phyloP scores from a whole-genome alignment of 2,888 invertebrate species.

The Orthosia cruda region DNA sequence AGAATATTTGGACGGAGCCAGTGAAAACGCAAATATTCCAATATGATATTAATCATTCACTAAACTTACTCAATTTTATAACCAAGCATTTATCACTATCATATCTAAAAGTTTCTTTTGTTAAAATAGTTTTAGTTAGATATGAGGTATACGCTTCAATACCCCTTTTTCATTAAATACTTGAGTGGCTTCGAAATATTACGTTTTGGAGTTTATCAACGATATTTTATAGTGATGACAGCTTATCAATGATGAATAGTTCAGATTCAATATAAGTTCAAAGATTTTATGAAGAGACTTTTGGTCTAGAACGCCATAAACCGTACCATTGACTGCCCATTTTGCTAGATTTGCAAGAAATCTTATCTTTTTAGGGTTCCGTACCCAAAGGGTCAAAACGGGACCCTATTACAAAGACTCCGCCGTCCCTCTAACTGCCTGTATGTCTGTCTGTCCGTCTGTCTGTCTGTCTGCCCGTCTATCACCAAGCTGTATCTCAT shows the following conservation, averaged over 20 bases:
- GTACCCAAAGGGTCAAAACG: too few relatives aligned
- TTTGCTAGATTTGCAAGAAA: too few relatives aligned
- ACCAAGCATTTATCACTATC: conserved; percentile 15
- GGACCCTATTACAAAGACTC: too few relatives aligned
- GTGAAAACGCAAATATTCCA: neutral
- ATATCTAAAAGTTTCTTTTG: conserved; percentile 5
- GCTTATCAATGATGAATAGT: conserved; percentile 9
- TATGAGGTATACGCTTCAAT: conserved; percentile 3
- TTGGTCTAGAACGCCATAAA: neutral
- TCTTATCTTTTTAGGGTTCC: too few relatives aligned
- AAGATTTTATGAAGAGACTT: neutral
- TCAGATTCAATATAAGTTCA: neutral
- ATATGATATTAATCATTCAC: conserved; percentile 1
- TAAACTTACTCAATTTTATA: neutral
- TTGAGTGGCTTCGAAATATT: conserved; percentile 2
- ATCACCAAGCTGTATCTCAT: too few relatives aligned
- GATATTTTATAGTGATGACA: conserved; percentile 1
- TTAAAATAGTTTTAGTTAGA: conserved; percentile 4
- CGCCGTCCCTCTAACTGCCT: too few relatives aligned
- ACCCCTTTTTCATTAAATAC: conserved; percentile 2
- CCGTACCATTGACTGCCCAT: too few relatives aligned
- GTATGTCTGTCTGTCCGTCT: too few relatives aligned
- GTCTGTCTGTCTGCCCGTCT: too few relatives aligned
- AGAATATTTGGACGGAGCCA: too few relatives aligned
- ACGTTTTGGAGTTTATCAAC: neutral